Conservation (phyloP, 64 coral and sea anemone genomes). For the Cladopsammia gracilis region DNA sequence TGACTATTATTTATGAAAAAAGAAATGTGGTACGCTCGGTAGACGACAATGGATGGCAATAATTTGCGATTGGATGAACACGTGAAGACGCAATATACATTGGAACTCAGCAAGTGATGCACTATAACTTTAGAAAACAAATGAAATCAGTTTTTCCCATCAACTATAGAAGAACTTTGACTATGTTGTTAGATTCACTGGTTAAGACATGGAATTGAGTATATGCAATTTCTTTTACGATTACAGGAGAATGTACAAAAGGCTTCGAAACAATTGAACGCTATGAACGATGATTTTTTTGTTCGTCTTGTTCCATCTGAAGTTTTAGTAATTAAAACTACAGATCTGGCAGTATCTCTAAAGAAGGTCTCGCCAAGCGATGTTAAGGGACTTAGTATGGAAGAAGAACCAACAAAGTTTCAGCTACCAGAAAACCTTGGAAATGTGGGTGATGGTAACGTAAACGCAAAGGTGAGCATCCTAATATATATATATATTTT, state of each 20-base stretch:
- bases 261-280: background rate
- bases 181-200: too few species aligned
- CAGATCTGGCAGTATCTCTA: background rate
- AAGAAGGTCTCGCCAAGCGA: background rate
- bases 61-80: too few species aligned
- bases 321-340: background rate
- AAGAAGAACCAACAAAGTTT: background rate
- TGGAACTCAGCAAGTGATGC: too few species aligned
- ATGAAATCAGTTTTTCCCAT: too few species aligned
- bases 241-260: background rate
- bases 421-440: background rate
- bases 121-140: too few species aligned
- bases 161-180: too few species aligned
- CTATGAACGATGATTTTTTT: conserved; percentile 8
- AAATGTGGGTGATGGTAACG: background rate
- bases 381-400: background rate
- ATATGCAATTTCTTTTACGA: background rate
- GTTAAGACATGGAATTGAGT: too few species aligned
- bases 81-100: too few species aligned
- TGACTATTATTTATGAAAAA: too few species aligned
- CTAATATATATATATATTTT: too few species aligned
- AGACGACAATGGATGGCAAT: too few species aligned
- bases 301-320: background rate
- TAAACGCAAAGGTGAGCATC: background rate
- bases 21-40: too few species aligned